phyloP scores from a whole-genome alignment of 2,888 invertebrate genomes.

The Drosophila ezoana region DNA sequence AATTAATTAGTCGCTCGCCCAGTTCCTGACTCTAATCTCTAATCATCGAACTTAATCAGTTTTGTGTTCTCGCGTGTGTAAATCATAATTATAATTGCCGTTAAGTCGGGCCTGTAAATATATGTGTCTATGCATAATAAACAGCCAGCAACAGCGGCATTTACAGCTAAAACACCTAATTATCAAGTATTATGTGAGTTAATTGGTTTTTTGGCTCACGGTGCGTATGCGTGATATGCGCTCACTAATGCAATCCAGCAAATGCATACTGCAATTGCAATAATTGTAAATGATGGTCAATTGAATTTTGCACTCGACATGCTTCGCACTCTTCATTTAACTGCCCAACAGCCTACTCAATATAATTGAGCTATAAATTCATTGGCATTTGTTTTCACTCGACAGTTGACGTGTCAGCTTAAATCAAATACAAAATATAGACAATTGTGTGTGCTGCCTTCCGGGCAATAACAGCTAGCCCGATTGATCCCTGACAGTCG shows the following conservation, averaged over 20 bases:
- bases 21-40: constrained; percentile 8
- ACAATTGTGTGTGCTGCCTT: constrained; percentile 20
- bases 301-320: constrained; percentile 23
- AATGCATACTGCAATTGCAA: constrained; percentile 24
- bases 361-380: too few relatives aligned
- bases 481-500: constrained; percentile 24
- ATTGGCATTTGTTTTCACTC: too few relatives aligned
- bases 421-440: constrained; percentile 1
- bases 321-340: too few relatives aligned
- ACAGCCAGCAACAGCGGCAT: constrained; percentile 12
- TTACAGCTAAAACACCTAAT: constrained; percentile 31
- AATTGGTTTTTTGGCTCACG: constrained; percentile 54
- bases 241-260: neutral
- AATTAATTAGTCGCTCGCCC: constrained; percentile 56
- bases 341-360: too few relatives aligned
- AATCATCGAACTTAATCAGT: constrained; percentile 51
- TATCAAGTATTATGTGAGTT: constrained; percentile 42
- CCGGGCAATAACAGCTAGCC: constrained; percentile 15
- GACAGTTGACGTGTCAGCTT: neutral
- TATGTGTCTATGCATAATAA: constrained; percentile 31
- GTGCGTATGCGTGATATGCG: constrained; percentile 27
- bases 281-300: constrained; percentile 42
- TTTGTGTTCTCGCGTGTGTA: constrained; percentile 29
- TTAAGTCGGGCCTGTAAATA: constrained; percentile 20
- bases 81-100: constrained; percentile 48